A percentile compares a stretch with the other conserved stretches of the same genome.
Conservation (phyloP, 2,113 vertebrate species). For the Barbus barbus region DNA sequence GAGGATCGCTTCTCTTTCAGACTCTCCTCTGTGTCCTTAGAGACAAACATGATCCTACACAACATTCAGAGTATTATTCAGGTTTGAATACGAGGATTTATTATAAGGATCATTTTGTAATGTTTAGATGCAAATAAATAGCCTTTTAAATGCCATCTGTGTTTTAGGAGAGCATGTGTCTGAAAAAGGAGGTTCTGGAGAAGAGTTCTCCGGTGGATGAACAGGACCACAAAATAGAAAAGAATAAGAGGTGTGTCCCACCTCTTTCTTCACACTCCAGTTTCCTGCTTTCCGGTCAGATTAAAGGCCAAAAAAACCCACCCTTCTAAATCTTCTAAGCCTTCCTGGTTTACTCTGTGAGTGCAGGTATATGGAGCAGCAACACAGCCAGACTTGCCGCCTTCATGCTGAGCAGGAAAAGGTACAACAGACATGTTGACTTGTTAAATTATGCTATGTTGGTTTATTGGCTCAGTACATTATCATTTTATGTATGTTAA, state of each 20-base stretch:
- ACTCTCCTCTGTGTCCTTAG: conserved; percentile 79
- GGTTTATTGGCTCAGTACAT: background rate
- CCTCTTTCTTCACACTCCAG: background rate
- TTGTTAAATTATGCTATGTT: background rate
- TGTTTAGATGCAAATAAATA: background rate
- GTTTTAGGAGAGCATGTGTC: conserved; percentile 81
- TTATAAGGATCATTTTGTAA: background rate
- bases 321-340: too few species aligned
- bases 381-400: conserved; percentile 79
- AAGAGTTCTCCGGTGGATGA: conserved; percentile 85
- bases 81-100: conserved; percentile 63
- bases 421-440: conserved; percentile 64
- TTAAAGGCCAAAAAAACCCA: background rate
- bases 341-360: background rate
- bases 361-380: conserved; percentile 80
- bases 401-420: conserved; percentile 84
- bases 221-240: conserved; percentile 82
- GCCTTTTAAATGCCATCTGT: background rate
- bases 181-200: conserved; percentile 86
- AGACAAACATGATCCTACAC: conserved; percentile 83
- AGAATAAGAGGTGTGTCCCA: conserved; percentile 79
- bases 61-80: conserved; percentile 86
- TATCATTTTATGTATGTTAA: background rate
- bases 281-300: background rate
- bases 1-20: conserved; percentile 65